A percentile compares a stretch with the other conserved stretches of the same genome.
These are phyloP conservation scores for Chrysodeixis includens DNA, from an alignment of 2,888 invertebrate genomes.

Conservation along the genomic window DNA sequence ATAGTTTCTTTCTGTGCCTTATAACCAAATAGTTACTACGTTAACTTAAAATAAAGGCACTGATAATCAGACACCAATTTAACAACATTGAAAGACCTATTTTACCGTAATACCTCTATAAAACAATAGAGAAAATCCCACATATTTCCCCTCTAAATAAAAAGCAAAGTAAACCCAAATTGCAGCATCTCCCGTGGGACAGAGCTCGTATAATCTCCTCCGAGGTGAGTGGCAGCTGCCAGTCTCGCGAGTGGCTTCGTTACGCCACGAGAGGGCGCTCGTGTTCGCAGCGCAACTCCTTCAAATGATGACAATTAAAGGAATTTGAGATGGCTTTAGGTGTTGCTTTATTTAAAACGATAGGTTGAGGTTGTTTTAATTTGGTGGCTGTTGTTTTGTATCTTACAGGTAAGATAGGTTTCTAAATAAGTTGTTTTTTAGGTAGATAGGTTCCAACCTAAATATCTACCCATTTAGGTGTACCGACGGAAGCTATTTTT, in stretches of 20 bases:
- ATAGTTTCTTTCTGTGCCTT: no score
- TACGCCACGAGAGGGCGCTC: slow-evolving; percentile 67
- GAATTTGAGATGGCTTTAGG: slow-evolving; percentile 47
- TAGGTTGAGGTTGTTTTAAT: not conserved
- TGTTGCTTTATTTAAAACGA: slow-evolving; percentile 14
- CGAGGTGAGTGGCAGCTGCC: slow-evolving; percentile 78
- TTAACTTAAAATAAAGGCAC: no score
- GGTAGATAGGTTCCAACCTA: not conserved
- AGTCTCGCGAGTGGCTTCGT: slow-evolving; percentile 80
- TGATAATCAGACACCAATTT: no score
- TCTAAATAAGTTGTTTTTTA: no score
- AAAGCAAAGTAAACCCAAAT: slow-evolving; percentile 42
- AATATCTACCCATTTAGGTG: no score
- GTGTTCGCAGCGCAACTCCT: slow-evolving; percentile 54
- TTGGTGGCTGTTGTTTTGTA: not conserved
- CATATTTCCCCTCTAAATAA: slow-evolving; percentile 30
- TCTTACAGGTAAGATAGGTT: no score
- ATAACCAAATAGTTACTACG: no score
- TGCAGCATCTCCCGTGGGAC: slow-evolving; percentile 39
- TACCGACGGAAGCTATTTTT: no score
- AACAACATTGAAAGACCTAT: no score
- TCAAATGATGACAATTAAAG: slow-evolving; percentile 66
- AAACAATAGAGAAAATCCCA: slow-evolving; percentile 6
- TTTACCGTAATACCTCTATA: not conserved
- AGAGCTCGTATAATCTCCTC: slow-evolving; percentile 58